Conservation (phyloP, 2,113 vertebrate species). For the Labeo catla region DNA sequence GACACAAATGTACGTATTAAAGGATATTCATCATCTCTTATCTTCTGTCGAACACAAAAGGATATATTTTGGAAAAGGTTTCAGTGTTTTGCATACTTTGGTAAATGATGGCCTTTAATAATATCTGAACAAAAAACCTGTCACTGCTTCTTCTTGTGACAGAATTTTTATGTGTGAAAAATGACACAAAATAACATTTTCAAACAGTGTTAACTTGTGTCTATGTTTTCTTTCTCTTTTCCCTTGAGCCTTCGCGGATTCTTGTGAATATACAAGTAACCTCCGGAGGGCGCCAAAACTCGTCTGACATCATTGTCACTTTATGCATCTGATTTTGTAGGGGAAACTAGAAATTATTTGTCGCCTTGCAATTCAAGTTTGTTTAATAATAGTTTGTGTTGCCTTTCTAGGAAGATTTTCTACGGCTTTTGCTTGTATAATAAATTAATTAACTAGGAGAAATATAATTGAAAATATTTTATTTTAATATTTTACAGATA, state of each 20-base stretch:
- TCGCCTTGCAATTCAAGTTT: too few relatives aligned
- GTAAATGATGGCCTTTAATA: neutral
- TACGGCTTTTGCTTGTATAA: neutral
- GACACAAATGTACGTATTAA: neutral
- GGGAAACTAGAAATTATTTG: too few relatives aligned
- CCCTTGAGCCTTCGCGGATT: neutral
- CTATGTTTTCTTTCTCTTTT: neutral
- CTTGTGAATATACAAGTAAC: neutral
- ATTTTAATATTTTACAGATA: neutral
- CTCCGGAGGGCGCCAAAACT: neutral
- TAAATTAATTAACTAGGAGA: neutral
- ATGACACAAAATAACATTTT: neutral
- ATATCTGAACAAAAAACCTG: neutral
- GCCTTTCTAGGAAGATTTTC: neutral
- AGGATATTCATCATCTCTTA: neutral
- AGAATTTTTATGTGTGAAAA: neutral
- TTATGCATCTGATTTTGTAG: too few relatives aligned
- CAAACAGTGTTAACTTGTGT: neutral
- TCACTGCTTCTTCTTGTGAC: neutral
- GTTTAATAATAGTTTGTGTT: too few relatives aligned
- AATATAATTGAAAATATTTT: too few relatives aligned
- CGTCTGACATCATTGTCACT: neutral
- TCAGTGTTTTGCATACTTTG: too few relatives aligned
- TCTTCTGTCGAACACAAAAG: neutral
- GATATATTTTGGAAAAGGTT: neutral